Evolutionary conservation across 1,140 invertebrate species (phyloP), one percentile per base, ranked within the genome.

Genomic region (Apis florea): DNA sequence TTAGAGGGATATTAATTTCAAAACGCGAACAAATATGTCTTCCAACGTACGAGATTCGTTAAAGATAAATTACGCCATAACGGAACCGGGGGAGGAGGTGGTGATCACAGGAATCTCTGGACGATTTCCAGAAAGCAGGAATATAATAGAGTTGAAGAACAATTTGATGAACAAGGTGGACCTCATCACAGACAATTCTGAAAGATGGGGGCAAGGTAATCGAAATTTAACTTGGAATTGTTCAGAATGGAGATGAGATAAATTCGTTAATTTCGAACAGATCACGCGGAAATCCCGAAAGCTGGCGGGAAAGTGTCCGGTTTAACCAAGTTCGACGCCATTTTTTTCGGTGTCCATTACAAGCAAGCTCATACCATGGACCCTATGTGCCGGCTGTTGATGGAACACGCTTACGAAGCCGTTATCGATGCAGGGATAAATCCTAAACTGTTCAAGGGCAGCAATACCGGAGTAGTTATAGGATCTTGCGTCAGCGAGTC

Each of bases 291-390:
- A 92, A 96, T 96, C 47, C 96, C 96, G 0, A 95, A 95, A 87
- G 92, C 96, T 71, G 96, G 95, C 67, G 98, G 98, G 47, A 98
- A 97, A 92, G 93, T 98, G 63, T 96, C 96, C 86, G 95, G 97
- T 90, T 92, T 98, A 4, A 94, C 94, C 31, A 97, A 97, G 92
- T 98, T 98, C 83, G 97, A 98, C 91, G 95, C 97, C 0, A 93
- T 95, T 0, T 98, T 97, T 92, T 98, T 98, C 92, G 97, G 95
- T 0, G 95, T 98, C 1, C 96, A 97, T 86, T 96, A 95, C 86
- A 97, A 97, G 83, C 97, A 98, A 91, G 97, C 97, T 0, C 95
- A 98, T 82, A 95, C 95, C 15, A 97, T 98, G 97, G 98, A 99
- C 88, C 98, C 98, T 0, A 97, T 98, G 96, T 95, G 97, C 85